Evolutionary conservation across 2,113 vertebrate genomes (phyloP), one percentile per base, ranked within the genome.

Genomic region (Pluvianellus socialis): DNA sequence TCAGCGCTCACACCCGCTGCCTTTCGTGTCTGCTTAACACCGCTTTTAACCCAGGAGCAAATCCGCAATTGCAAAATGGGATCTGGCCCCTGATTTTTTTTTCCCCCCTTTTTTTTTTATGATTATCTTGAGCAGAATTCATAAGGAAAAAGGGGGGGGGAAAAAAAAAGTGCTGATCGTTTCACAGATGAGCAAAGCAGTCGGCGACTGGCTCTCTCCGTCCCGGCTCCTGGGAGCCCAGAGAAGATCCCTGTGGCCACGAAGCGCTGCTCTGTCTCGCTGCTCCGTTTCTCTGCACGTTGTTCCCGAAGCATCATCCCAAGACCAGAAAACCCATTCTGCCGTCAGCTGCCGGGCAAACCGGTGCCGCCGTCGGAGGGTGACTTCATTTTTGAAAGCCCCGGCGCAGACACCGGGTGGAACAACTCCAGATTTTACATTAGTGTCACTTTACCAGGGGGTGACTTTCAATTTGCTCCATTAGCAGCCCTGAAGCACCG

Each of bases 131-230:
- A 83, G 32, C 7, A 20, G 45, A 80, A 67, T 44, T 58, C 66
- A 21, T 76, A 67, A 67, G 49, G 33, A 59, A 92, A 90, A 94
- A 67, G 67, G 62, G 5, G 7, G 5, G 38, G 38, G 79, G 70
- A 52, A 30, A 30, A 19, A 20, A 40, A 22, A 50, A 68, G 59
- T 20, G 40, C 44, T 65, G 83, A 40, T 68, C 1, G 7, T 86
- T 70, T 72, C 53, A 23, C 30, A 49, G 73, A 26, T 1, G 16
- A 89, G 89, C 67, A 33, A 59, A 96, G 65, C 77, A 79, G 66
- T 42, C 32, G 7, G 14, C 2, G 77, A 45, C 47, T 12, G 0
- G 0, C 1, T 35, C 17, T 38, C 81, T 67, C 61, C 14, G 2
- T 10, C 71, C 50, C 74, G 49, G 82, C 71, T 68, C 40, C 28